Percentiles rank a stretch among this genome's conserved stretches.
Conservation (phyloP, 2,797 vertebrate species). For the Cynodonichthys magdalenae region DNA sequence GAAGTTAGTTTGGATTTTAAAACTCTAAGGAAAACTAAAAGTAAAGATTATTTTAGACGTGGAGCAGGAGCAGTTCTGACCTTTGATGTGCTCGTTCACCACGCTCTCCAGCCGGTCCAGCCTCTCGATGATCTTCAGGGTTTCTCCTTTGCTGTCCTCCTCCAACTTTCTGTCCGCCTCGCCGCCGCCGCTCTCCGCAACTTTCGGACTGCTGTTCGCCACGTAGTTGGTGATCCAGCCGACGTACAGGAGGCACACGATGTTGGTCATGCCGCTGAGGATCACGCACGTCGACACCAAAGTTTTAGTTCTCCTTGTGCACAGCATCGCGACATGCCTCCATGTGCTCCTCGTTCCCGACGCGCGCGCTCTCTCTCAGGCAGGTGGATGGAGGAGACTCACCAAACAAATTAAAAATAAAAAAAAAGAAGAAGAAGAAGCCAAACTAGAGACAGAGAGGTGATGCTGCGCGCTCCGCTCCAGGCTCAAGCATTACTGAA, state of each 20-base stretch:
- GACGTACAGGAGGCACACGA: conserved; percentile 94
- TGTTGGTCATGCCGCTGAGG: conserved; percentile 97
- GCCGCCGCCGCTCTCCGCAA: conserved; percentile 74
- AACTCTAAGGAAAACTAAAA: background rate
- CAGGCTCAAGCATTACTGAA: background rate
- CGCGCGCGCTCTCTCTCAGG: conserved; percentile 71
- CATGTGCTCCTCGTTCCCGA: conserved; percentile 62
- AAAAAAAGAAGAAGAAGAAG: background rate
- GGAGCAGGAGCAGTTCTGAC: conserved; percentile 66
- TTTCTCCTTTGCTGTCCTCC: conserved; percentile 92
- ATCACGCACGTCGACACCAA: conserved; percentile 98
- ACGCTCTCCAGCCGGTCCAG: conserved; percentile 95
- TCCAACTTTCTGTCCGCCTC: conserved; percentile 88
- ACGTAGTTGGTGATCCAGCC: conserved; percentile 98
- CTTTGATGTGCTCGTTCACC: conserved; percentile 96
- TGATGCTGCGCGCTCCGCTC: conserved; percentile 11
- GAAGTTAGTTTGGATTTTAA: background rate
- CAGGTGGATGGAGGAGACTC: conserved; percentile 65
- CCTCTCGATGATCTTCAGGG: conserved; percentile 91
- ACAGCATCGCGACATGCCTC: conserved; percentile 94
- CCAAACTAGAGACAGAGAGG: conserved; percentile 7
- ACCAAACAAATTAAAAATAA: conserved; percentile 18
- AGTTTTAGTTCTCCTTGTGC: conserved; percentile 97
- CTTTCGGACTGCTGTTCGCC: conserved; percentile 89
- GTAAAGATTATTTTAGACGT: too few relatives aligned